A percentile compares a stretch with the other conserved stretches of the same genome.
These are phyloP conservation scores for Rhamphomyia laevipes DNA, from an alignment of 2,888 invertebrate genomes.

Conservation along the genomic window DNA sequence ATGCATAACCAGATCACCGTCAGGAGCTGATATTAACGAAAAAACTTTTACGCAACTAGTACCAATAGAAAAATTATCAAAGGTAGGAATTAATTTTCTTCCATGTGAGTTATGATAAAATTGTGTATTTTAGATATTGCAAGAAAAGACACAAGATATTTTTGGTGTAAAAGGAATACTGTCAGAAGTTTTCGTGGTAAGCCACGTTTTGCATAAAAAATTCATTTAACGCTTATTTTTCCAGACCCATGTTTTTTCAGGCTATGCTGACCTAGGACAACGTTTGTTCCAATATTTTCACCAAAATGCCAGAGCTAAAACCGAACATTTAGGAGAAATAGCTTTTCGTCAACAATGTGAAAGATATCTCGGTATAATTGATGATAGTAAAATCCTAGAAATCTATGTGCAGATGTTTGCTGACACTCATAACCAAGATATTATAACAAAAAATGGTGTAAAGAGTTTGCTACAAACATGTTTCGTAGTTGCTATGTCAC, in stretches of 20 bases:
- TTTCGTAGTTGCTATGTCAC: conserved; percentile 70
- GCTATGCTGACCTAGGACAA: conserved; percentile 57
- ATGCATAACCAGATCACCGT: conserved; percentile 40
- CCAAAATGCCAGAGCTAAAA: conserved; percentile 46
- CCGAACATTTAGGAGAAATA: conserved; percentile 46
- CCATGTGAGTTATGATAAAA: too few species aligned
- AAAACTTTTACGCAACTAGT: conserved; percentile 50
- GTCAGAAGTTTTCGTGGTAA: conserved; percentile 39
- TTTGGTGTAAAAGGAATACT: conserved; percentile 62
- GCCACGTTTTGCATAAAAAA: conserved; percentile 8
- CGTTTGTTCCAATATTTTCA: conserved; percentile 56
- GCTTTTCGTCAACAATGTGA: conserved; percentile 67
- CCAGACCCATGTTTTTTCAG: conserved; percentile 67
- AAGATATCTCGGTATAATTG: conserved; percentile 44
- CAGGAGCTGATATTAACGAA: conserved; percentile 55
- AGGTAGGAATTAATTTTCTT: conserved; percentile 39
- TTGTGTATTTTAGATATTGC: conserved; percentile 45
- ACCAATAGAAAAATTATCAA: conserved; percentile 64
- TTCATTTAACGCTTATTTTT: conserved; percentile 17
- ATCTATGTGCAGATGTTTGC: conserved; percentile 56
- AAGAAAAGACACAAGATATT: conserved; percentile 55
- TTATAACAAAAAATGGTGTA: conserved; percentile 52
- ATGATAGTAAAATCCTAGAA: conserved; percentile 49
- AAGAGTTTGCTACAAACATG: conserved; percentile 56
- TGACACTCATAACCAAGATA: conserved; percentile 42